Evolutionary conservation across 2,888 invertebrate genomes (phyloP), one percentile per base, ranked within the genome.

Genomic region (Automeris io): DNA sequence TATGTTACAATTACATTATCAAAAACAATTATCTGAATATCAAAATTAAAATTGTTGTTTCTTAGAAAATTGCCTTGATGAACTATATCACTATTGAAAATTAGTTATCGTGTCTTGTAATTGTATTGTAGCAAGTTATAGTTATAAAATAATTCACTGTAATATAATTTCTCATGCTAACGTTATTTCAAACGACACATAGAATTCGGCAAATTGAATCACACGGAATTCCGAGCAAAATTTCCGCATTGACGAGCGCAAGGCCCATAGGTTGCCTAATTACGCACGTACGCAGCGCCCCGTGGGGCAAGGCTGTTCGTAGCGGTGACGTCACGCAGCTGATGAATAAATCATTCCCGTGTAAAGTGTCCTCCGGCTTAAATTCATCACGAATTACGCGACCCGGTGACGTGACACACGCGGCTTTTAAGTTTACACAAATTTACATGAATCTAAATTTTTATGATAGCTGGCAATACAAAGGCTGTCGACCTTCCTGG

Each of bases 301-400:
- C 4, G 8, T 16, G 29, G 29, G 16, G 3, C 29, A 29, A n/a
- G 13, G 29, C 13, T 29, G 3, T 29, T 11, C 24, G 24, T 24
- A 16, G n/a, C 29, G 16, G n/a, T 29, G 29, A 29, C 29, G 29
- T 29, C 29, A 16, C 16, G n/a, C n/a, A 19, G n/a, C 21, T 18
- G 6, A n/a, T 18, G 32, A 31, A 37, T 37, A 37, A 32, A 31
- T 31, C 32, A 29, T 13, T 29, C 26, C 13, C 24, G 29, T 23
- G 37, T 24, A 23, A 32, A 37, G 18, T 32, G 23, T 16, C 29
- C 29, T 29, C 29, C 16, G 16, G 29, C 29, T 19, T 9, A 22
- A n/a, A 13, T 7, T 33, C 11, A 1, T 33, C 33, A 42, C 39
- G 40, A 47, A 49, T 21, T 21, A 31, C 18, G 33, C 24, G 6